Conservation (phyloP, 1,140 invertebrate species). For the Dreissena polymorpha region DNA sequence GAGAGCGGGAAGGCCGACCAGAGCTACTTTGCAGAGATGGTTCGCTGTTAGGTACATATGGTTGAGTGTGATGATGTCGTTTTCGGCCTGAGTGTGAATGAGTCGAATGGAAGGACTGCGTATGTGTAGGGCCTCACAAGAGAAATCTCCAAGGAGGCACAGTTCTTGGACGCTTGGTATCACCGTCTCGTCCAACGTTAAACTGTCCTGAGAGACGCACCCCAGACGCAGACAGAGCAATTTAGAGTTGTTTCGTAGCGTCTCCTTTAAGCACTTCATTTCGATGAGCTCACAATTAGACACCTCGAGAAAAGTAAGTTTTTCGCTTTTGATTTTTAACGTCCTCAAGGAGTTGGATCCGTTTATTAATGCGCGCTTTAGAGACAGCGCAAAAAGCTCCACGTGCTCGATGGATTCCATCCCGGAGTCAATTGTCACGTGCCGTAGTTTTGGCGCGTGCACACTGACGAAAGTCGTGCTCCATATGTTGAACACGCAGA, state of each 20-base stretch:
- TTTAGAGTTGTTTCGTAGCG: conserved; percentile 61
- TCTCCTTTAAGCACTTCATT: conserved; percentile 64
- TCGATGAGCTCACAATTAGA: conserved; percentile 73
- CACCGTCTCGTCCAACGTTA: conserved; percentile 70
- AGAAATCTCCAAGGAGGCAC: conserved; percentile 71
- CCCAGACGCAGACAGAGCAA: conserved; percentile 68
- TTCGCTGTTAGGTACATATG: conserved; percentile 76
- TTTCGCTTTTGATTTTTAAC: conserved; percentile 66
- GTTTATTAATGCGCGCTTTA: conserved; percentile 65
- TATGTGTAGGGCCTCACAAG: conserved; percentile 72
- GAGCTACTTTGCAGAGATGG: conserved; percentile 73
- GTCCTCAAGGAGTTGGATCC: conserved; percentile 69
- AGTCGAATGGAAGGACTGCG: conserved; percentile 70
- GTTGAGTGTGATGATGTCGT: conserved; percentile 71
- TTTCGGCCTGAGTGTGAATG: conserved; percentile 72
- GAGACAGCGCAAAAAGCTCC: conserved; percentile 62
- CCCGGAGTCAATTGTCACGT: conserved; percentile 70
- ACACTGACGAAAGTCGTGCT: conserved; percentile 73
- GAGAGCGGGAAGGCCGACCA: conserved; percentile 71
- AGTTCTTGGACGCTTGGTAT: conserved; percentile 71
- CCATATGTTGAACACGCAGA: conserved; percentile 74
- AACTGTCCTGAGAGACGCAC: conserved; percentile 70
- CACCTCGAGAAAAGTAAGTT: conserved; percentile 66
- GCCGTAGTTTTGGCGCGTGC: conserved; percentile 61
- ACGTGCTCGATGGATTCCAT: conserved; percentile 73